Evolutionary conservation across 2,113 vertebrate genomes (phyloP).

Genomic region (Dasyornis broadbenti): DNA sequence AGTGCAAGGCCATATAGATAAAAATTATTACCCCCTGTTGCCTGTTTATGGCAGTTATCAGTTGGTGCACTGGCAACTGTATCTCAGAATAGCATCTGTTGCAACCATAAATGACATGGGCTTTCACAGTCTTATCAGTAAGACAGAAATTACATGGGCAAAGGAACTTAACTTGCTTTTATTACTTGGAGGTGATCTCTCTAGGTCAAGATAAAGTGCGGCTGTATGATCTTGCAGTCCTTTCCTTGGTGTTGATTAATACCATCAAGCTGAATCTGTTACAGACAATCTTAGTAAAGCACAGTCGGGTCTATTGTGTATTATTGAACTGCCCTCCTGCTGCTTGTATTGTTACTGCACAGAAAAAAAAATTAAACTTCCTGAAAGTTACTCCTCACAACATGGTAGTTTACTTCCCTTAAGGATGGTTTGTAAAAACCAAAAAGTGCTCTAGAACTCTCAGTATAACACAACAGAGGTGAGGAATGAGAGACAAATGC

Average conservation of each 20-base stretch:
- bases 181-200: slow-evolving; percentile 2
- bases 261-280: not conserved
- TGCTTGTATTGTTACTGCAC: not conserved
- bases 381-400: not conserved
- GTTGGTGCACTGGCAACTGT: not conserved
- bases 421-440: not conserved
- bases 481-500: not conserved
- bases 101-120: not conserved
- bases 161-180: not conserved
- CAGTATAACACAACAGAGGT: not conserved
- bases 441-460: not conserved
- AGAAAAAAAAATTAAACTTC: not conserved
- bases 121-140: slow-evolving; percentile 4
- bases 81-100: not conserved
- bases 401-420: not conserved
- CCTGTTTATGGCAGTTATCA: not conserved
- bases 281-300: not conserved
- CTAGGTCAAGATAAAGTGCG: not conserved
- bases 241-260: not conserved
- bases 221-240: not conserved
- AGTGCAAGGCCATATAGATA: not conserved
- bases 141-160: not conserved
- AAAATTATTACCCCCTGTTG: not conserved
- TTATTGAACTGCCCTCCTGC: not conserved
- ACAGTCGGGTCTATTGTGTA: not conserved